Evolutionary conservation across 2,888 invertebrate species (phyloP).

Genomic region (Tenthredo mesomela): DNA sequence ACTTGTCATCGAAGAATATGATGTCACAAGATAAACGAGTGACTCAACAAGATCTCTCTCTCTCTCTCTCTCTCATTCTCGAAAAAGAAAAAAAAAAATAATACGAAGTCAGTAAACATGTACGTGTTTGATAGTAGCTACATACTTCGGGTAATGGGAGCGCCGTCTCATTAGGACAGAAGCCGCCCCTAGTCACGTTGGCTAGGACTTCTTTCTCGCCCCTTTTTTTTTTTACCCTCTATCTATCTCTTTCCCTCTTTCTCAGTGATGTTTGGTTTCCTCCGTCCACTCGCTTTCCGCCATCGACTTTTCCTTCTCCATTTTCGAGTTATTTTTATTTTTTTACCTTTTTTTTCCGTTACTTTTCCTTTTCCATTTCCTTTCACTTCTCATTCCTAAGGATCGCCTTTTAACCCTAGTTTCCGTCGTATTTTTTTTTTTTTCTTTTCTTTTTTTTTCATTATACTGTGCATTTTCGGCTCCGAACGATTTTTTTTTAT

Average conservation of each 20-base stretch:
- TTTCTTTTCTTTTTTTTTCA: not conserved
- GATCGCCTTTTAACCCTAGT: constrained; percentile 18
- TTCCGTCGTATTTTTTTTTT: not conserved
- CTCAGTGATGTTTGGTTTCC: constrained; percentile 9
- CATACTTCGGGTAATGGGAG: constrained; percentile 48
- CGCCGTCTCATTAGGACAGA: constrained; percentile 45
- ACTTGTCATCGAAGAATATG: not conserved
- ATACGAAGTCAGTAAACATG: constrained; percentile 10
- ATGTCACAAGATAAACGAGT: not conserved
- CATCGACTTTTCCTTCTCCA: constrained; percentile 21
- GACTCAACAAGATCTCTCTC: not conserved
- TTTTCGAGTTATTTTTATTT: not conserved
- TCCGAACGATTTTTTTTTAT: too few relatives aligned
- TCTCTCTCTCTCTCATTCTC: too few relatives aligned
- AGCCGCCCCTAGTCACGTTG: constrained; percentile 47
- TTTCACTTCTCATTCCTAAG: constrained; percentile 23
- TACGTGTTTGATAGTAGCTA: constrained; percentile 37
- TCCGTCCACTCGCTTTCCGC: not conserved
- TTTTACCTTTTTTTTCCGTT: not conserved
- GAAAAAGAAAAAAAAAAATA: not conserved
- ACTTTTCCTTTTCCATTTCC: constrained; percentile 15
- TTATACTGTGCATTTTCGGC: not conserved
- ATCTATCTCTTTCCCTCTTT: not conserved
- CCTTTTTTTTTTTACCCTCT: not conserved
- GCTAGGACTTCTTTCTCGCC: constrained; percentile 30